phyloP scores from a whole-genome alignment of 2,888 invertebrate species.

The Idaea aversata region DNA sequence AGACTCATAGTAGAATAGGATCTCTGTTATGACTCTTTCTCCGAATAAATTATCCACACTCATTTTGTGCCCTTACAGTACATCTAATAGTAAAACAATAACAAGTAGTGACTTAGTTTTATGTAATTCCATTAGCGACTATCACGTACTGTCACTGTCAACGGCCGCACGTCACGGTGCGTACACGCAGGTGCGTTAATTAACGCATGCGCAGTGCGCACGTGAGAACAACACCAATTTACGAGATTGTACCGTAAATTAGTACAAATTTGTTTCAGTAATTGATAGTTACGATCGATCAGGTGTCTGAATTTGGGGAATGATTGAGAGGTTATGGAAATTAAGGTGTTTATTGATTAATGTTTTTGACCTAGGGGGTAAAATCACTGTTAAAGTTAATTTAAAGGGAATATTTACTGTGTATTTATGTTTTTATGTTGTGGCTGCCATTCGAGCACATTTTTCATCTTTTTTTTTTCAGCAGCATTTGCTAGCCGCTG shows the following conservation, averaged over 20 bases:
- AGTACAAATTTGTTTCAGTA: conserved; percentile 8
- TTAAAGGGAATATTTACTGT: no score
- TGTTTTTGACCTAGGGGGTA: not conserved
- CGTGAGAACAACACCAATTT: conserved; percentile 49
- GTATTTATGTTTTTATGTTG: no score
- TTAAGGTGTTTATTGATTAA: not conserved
- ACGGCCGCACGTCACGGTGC: conserved; percentile 33
- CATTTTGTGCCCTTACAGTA: no score
- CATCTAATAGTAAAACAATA: no score
- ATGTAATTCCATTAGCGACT: conserved; percentile 2
- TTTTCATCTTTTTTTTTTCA: no score
- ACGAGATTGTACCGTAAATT: conserved; percentile 14
- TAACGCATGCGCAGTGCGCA: conserved; percentile 35
- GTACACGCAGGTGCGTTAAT: conserved; percentile 37
- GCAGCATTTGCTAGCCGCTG: no score
- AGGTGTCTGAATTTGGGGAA: not conserved
- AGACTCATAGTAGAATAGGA: no score
- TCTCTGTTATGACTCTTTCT: no score
- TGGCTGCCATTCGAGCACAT: no score
- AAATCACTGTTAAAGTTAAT: not conserved
- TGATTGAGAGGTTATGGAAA: not conserved
- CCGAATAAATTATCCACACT: no score
- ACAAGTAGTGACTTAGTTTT: not conserved
- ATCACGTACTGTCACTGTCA: conserved; percentile 19
- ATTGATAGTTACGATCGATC: conserved; percentile 5